These are phyloP conservation scores for Platycercus adscitus DNA, from an alignment of 2,113 vertebrate species.

Conservation along the genomic window DNA sequence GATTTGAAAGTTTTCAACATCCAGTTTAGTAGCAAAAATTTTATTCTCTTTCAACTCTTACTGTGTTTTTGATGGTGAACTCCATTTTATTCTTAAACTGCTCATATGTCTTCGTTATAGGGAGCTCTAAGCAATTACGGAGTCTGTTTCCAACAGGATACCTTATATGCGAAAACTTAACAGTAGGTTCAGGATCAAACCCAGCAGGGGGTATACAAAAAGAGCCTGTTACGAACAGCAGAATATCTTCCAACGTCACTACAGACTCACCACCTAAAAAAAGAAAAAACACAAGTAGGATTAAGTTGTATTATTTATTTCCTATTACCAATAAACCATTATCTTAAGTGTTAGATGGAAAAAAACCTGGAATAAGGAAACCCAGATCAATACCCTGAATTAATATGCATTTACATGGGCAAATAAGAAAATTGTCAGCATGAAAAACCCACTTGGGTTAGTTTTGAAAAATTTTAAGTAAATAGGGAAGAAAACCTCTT, in stretches of 20 bases:
- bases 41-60: slow-evolving; percentile 57
- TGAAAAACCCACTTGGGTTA: neutral
- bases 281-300: neutral
- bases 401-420: neutral
- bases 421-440: neutral
- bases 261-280: slow-evolving; percentile 83
- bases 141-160: slow-evolving; percentile 82
- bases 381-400: neutral
- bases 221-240: slow-evolving; percentile 83
- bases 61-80: slow-evolving; percentile 76
- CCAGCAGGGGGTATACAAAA: slow-evolving; percentile 77
- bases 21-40: slow-evolving; percentile 24
- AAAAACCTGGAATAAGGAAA: neutral
- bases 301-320: neutral
- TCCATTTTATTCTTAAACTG: slow-evolving; percentile 90
- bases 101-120: slow-evolving; percentile 80
- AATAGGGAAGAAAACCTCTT: neutral
- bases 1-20: slow-evolving; percentile 17
- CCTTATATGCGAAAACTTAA: slow-evolving; percentile 79
- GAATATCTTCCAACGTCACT: slow-evolving; percentile 86
- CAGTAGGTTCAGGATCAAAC: slow-evolving; percentile 80
- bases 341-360: neutral
- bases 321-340: neutral
- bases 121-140: slow-evolving; percentile 82
- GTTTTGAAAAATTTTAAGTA: neutral